Evolutionary conservation across 2,113 vertebrate genomes (phyloP).

Genomic region (Rhagologus leucostigma): DNA sequence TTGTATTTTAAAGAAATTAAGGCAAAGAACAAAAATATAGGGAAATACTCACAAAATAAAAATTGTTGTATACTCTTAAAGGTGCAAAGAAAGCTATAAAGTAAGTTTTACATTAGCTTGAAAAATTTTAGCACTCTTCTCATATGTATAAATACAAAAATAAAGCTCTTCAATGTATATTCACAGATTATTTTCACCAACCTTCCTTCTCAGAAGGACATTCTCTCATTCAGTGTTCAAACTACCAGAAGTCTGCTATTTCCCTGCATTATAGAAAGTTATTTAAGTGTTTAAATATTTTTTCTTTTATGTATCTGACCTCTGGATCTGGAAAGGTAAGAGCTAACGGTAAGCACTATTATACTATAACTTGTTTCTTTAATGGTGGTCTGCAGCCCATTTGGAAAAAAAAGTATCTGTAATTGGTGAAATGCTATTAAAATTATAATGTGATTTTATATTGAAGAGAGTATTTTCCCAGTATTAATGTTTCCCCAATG

Average conservation of each 20-base stretch:
- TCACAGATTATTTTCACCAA: background rate
- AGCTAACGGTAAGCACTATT: background rate
- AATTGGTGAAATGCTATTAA: background rate
- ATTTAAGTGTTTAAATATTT: background rate
- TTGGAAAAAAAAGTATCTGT: background rate
- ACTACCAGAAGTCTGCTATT: background rate
- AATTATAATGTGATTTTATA: background rate
- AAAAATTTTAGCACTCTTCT: background rate
- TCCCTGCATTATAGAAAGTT: background rate
- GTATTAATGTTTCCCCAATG: background rate
- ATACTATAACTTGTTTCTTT: background rate
- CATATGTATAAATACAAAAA: background rate
- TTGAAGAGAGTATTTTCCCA: background rate
- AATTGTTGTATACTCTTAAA: background rate
- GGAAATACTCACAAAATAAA: background rate
- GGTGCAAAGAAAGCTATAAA: background rate
- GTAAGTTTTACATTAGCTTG: background rate
- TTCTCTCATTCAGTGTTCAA: background rate
- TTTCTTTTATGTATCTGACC: background rate
- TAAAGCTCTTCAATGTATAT: background rate
- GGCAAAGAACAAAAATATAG: background rate
- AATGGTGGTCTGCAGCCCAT: background rate
- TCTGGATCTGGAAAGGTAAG: background rate
- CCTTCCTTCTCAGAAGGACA: background rate
- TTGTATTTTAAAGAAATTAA: background rate